A percentile compares a stretch with the other conserved stretches of the same genome.
These are phyloP conservation scores for Teleogryllus occipitalis DNA, from an alignment of 1,140 invertebrate genomes.

Conservation along the genomic window DNA sequence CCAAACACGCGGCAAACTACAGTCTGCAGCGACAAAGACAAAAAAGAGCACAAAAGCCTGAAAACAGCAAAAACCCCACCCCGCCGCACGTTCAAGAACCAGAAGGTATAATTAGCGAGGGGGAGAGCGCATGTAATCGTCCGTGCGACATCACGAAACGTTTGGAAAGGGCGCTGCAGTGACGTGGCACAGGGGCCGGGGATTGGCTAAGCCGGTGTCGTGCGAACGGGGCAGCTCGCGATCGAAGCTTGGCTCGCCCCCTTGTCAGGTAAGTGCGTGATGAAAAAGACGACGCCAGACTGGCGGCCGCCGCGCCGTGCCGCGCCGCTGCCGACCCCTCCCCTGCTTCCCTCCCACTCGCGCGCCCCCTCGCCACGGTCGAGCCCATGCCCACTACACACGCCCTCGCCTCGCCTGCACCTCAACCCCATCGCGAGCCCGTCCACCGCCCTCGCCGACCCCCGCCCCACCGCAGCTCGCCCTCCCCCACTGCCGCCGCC, in stretches of 20 bases:
- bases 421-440: too few relatives aligned
- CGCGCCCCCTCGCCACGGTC: too few relatives aligned
- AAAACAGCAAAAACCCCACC: neutral
- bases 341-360: constrained; percentile 7
- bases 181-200: neutral
- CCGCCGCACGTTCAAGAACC: neutral
- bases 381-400: neutral
- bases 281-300: constrained; percentile 12
- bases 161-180: neutral
- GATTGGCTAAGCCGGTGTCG: neutral
- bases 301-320: neutral
- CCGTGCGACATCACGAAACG: neutral
- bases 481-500: neutral
- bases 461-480: neutral
- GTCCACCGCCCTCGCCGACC: neutral
- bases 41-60: neutral
- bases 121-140: neutral
- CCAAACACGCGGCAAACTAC: too few relatives aligned
- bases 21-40: too few relatives aligned
- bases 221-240: neutral
- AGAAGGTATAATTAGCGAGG: neutral
- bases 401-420: neutral
- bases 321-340: neutral
- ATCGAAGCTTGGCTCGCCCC: constrained; percentile 2
- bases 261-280: constrained; percentile 16